phyloP scores from a whole-genome alignment of 2,888 invertebrate genomes.

The Ceramica pisi region DNA sequence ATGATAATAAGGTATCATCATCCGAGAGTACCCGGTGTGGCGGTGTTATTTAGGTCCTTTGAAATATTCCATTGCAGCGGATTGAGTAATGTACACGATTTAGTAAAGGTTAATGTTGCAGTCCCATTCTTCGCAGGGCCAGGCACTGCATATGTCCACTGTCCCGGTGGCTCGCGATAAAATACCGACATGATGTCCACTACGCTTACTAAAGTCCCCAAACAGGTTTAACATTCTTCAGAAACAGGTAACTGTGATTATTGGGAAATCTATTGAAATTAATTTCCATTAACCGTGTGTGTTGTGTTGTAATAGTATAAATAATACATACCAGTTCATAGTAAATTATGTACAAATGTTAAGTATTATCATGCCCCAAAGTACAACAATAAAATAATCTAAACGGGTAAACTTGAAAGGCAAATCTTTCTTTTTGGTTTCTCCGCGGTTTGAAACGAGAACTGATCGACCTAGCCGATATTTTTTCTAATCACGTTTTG shows the following conservation, averaged over 20 bases:
- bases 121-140: slow-evolving; percentile 57
- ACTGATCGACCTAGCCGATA: slow-evolving; percentile 63
- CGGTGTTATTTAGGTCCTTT: slow-evolving; percentile 56
- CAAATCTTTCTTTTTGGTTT: slow-evolving; percentile 56
- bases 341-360: slow-evolving; percentile 48
- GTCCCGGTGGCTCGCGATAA: slow-evolving; percentile 50
- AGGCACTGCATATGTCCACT: slow-evolving; percentile 1
- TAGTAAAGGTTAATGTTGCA: slow-evolving; percentile 65
- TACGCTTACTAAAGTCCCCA: slow-evolving; percentile 75
- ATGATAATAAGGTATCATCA: slow-evolving; percentile 31
- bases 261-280: slow-evolving; percentile 80
- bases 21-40: slow-evolving; percentile 42
- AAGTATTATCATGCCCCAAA: slow-evolving; percentile 30
- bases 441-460: slow-evolving; percentile 34
- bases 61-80: slow-evolving; percentile 50
- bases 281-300: slow-evolving; percentile 74
- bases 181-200: slow-evolving; percentile 54
- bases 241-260: slow-evolving; percentile 72
- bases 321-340: slow-evolving; percentile 58
- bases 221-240: slow-evolving; percentile 82
- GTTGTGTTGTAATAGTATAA: slow-evolving; percentile 62
- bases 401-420: slow-evolving; percentile 20
- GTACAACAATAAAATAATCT: slow-evolving; percentile 23
- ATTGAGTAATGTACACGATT: slow-evolving; percentile 61
- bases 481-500: slow-evolving; percentile 75